Evolutionary conservation across 2,888 invertebrate genomes (phyloP).

Genomic region (Cylindroiulus punctatus): DNA sequence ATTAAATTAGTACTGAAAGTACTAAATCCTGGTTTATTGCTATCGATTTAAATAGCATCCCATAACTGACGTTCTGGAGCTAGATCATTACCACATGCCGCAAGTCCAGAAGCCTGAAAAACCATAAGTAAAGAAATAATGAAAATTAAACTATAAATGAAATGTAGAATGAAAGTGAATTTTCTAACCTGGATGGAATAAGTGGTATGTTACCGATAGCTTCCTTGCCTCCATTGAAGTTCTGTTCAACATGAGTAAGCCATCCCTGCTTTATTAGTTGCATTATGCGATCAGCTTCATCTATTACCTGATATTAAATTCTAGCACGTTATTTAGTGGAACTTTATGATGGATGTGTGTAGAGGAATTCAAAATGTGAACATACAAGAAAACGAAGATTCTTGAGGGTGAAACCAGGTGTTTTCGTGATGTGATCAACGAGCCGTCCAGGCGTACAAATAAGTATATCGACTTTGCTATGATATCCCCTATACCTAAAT

Average conservation of each 20-base stretch:
- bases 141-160: not conserved
- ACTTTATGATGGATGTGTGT: not conserved
- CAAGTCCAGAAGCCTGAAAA: not conserved
- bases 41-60: not conserved
- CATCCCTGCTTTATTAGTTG: constrained; percentile 92
- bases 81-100: constrained; percentile 20
- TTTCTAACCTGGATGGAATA: not conserved
- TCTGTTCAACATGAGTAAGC: constrained; percentile 81
- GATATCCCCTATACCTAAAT: constrained; percentile 55
- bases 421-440: constrained; percentile 68
- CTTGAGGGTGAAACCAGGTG: constrained; percentile 62
- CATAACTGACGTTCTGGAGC: not conserved
- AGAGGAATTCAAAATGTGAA: constrained; percentile 21
- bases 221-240: constrained; percentile 8
- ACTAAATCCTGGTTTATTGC: no score
- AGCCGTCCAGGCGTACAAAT: constrained; percentile 70
- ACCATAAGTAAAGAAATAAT: not conserved
- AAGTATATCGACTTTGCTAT: constrained; percentile 67
- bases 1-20: not conserved
- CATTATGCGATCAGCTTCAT: constrained; percentile 96
- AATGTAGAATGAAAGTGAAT: not conserved
- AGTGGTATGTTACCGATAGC: not conserved
- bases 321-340: not conserved
- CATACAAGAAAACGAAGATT: constrained; percentile 73
- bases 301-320: constrained; percentile 73